Conservation (phyloP, 2,888 invertebrate species). For the Agonopterix alstromeriana region DNA sequence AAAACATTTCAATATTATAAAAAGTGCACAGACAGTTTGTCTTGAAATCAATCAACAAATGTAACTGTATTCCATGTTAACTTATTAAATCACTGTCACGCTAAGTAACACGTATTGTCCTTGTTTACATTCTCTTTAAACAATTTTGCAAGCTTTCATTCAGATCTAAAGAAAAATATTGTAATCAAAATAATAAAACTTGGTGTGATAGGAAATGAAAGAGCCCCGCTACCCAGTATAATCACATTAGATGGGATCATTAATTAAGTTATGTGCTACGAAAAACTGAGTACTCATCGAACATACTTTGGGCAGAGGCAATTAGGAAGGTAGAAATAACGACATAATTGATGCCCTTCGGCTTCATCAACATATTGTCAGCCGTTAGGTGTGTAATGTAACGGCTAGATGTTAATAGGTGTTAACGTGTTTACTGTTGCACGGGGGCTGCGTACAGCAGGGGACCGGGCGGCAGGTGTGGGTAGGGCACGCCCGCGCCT, state of each 20-base stretch:
- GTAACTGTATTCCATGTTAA: too few species aligned
- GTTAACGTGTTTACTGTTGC: slow-evolving; percentile 79
- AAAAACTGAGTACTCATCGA: too few species aligned
- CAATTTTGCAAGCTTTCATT: slow-evolving; percentile 55
- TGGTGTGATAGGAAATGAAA: background rate
- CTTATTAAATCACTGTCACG: background rate
- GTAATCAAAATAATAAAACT: slow-evolving; percentile 19
- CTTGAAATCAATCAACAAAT: too few species aligned
- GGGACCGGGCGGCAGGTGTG: slow-evolving; percentile 76
- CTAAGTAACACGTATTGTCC: slow-evolving; percentile 9
- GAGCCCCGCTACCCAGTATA: too few species aligned
- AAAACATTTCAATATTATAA: slow-evolving; percentile 30
- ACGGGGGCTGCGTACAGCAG: slow-evolving; percentile 81
- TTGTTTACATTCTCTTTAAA: slow-evolving; percentile 8
- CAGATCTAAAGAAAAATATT: slow-evolving; percentile 57
- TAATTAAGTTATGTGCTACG: too few species aligned
- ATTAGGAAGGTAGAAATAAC: too few species aligned
- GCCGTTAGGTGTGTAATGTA: too few species aligned
- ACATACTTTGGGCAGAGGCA: too few species aligned
- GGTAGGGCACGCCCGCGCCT: slow-evolving; percentile 77
- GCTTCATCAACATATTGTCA: too few species aligned
- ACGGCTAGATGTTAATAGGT: too few species aligned
- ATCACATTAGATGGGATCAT: too few species aligned
- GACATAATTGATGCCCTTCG: too few species aligned
- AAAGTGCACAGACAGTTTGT: slow-evolving; percentile 5